Evolutionary conservation across 2,797 vertebrate species (phyloP).

Genomic region (Emydoidea blandingii): DNA sequence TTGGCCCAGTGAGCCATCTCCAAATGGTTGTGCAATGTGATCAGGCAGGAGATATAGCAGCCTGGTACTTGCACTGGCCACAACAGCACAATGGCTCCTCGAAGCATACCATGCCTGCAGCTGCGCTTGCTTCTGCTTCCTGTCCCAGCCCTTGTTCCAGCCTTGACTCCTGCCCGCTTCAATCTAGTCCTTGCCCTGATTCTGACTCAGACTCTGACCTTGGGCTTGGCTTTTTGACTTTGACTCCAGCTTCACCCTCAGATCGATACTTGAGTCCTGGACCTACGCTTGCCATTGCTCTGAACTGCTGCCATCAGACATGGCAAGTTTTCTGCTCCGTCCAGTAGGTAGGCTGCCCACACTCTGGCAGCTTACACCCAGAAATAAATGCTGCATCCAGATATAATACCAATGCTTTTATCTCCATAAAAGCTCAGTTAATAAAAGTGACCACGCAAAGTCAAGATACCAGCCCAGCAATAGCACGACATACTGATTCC

Average conservation of each 20-base stretch:
- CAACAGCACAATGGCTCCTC: not conserved
- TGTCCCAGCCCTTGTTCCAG: not conserved
- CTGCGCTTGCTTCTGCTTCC: not conserved
- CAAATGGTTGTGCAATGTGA: not conserved
- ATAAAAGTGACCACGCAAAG: not conserved
- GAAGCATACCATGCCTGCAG: not conserved
- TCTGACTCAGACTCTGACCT: not conserved
- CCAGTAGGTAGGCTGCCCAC: not conserved
- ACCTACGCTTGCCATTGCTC: not conserved
- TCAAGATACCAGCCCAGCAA: not conserved
- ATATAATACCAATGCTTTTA: not conserved
- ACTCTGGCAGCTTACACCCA: not conserved
- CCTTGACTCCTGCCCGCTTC: not conserved
- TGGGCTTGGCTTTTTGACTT: not conserved
- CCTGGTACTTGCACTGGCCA: not conserved
- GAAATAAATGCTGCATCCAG: not conserved
- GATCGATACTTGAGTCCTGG: not conserved
- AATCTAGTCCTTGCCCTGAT: not conserved
- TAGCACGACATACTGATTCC: not conserved
- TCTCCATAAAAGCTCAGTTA: not conserved
- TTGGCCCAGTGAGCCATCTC: not conserved
- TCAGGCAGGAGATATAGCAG: not conserved
- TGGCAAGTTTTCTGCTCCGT: not conserved
- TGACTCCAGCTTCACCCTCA: not conserved
- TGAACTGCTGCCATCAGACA: not conserved